Conservation (phyloP, 2,888 invertebrate species). For the Cordilura impudica region DNA sequence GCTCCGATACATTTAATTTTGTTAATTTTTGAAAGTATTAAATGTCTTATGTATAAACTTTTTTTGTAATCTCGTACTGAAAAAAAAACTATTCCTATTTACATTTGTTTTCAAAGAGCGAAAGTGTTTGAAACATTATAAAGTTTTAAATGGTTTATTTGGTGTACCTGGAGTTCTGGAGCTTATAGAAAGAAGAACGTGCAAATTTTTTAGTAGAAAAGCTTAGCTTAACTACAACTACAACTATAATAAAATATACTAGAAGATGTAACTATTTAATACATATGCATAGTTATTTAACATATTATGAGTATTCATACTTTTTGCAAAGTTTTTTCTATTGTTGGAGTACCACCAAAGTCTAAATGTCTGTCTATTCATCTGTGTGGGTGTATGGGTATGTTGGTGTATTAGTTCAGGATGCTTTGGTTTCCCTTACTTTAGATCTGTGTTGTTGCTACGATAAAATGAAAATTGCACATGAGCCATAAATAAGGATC, state of each 20-base stretch:
- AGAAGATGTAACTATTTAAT: slow-evolving; percentile 5
- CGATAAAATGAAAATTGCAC: slow-evolving; percentile 78
- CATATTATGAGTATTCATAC: slow-evolving; percentile 38
- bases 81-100: no score
- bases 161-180: slow-evolving; percentile 9
- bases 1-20: no score
- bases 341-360: background rate
- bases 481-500: slow-evolving; percentile 78
- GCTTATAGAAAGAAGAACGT: slow-evolving; percentile 38
- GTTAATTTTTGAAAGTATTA: no score
- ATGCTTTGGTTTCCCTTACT: slow-evolving; percentile 41
- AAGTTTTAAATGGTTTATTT: slow-evolving; percentile 38
- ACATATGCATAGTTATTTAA: slow-evolving; percentile 41
- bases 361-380: slow-evolving; percentile 4
- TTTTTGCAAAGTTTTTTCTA: slow-evolving; percentile 6
- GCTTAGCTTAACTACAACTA: slow-evolving; percentile 26
- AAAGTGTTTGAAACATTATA: background rate
- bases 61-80: no score
- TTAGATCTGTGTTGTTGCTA: slow-evolving; percentile 69
- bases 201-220: slow-evolving; percentile 15
- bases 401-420: no score
- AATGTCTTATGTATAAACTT: no score
- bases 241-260: background rate
- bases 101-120: background rate
- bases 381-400: background rate